phyloP scores from a whole-genome alignment of 2,888 invertebrate species.

The Slavum lentiscoides region DNA sequence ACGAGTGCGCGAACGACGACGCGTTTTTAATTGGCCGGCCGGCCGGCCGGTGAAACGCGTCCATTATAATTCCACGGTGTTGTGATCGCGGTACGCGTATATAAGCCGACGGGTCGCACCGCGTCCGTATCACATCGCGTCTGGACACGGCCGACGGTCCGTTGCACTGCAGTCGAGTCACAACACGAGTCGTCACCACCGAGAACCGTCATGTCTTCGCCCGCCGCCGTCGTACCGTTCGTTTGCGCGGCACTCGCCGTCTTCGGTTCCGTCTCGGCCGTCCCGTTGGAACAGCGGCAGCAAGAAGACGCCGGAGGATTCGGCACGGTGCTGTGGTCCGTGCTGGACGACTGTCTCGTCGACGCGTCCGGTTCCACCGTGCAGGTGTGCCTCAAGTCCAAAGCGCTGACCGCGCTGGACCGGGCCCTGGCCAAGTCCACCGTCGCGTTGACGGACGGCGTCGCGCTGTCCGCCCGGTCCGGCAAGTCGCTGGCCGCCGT shows the following conservation, averaged over 20 bases:
- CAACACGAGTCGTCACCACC: neutral
- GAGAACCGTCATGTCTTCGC: neutral
- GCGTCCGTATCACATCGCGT: no score
- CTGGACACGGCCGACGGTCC: no score
- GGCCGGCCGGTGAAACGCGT: neutral
- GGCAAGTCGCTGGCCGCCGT: conserved; percentile 42
- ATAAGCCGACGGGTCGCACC: neutral
- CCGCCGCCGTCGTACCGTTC: neutral
- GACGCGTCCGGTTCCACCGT: conserved; percentile 12
- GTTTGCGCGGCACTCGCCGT: neutral
- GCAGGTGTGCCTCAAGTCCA: conserved; percentile 37
- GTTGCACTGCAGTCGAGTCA: no score
- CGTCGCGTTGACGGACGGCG: conserved; percentile 6
- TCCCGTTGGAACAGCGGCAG: neutral
- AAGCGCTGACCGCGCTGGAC: conserved; percentile 26
- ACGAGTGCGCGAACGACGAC: no score
- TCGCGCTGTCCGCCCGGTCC: conserved; percentile 5
- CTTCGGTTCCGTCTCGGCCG: neutral
- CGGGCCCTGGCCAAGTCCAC: conserved; percentile 18
- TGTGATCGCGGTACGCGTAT: neutral
- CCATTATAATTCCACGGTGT: conserved; percentile 13
- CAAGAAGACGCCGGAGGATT: neutral
- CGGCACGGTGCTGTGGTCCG: conserved; percentile 15
- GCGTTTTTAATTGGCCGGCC: no score
- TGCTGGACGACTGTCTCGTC: conserved; percentile 21